These are phyloP conservation scores for Drosophila histrio DNA, from an alignment of 2,888 invertebrate genomes.

Conservation along the genomic window DNA sequence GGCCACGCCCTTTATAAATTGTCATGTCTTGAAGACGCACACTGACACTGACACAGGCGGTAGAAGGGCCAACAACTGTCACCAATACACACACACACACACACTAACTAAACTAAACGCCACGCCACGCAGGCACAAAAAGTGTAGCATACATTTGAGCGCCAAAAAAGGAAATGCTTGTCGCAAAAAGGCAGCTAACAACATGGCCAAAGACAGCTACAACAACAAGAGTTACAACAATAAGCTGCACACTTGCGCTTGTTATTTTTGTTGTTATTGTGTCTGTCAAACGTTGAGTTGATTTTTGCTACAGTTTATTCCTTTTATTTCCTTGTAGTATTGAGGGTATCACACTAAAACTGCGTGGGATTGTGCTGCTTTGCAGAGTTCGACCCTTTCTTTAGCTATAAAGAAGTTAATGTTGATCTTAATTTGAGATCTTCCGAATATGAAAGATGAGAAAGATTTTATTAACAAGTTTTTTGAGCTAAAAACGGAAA, in stretches of 20 bases:
- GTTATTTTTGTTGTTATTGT: constrained; percentile 9
- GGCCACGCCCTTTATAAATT: constrained; percentile 66
- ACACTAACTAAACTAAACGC: neutral
- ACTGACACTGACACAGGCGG: constrained; percentile 47
- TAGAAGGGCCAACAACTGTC: constrained; percentile 14
- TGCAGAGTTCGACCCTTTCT: neutral
- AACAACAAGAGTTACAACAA: constrained; percentile 29
- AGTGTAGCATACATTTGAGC: constrained; percentile 64
- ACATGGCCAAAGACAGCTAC: constrained; percentile 54
- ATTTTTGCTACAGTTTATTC: constrained; percentile 33
- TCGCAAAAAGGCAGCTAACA: constrained; percentile 52
- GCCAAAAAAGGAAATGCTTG: constrained; percentile 67
- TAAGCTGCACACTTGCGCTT: constrained; percentile 22
- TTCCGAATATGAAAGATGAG: no score
- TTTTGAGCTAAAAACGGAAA: no score
- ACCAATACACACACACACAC: constrained; percentile 9
- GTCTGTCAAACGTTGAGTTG: constrained; percentile 43
- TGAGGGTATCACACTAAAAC: neutral
- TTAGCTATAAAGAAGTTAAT: neutral
- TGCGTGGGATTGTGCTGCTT: neutral
- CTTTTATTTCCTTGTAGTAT: neutral
- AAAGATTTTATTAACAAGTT: no score
- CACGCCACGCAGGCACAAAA: constrained; percentile 8
- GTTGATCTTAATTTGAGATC: no score
- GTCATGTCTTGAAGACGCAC: constrained; percentile 51